Percentiles rank a stretch among this genome's conserved stretches.
These are phyloP conservation scores for Thaumatotibia leucotreta DNA, from an alignment of 1,140 invertebrate genomes.

Conservation along the genomic window DNA sequence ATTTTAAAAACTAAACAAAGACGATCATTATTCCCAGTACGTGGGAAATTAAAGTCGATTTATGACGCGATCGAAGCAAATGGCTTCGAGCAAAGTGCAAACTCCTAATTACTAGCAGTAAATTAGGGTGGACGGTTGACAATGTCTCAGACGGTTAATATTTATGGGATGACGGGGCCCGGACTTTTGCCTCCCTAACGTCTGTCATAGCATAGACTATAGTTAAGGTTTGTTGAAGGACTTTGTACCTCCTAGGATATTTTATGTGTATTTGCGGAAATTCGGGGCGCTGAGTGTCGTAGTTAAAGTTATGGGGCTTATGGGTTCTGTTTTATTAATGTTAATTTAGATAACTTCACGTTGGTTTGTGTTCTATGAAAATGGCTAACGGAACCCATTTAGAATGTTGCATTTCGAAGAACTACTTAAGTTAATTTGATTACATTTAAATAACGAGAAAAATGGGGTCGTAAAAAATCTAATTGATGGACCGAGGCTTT, in stretches of 20 bases:
- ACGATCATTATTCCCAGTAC: slow-evolving; percentile 6
- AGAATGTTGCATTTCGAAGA: too few species aligned
- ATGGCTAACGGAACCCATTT: too few species aligned
- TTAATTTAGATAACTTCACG: background rate
- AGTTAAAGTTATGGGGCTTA: background rate
- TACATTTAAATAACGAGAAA: background rate
- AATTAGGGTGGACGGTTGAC: slow-evolving; percentile 74
- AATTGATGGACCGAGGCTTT: background rate
- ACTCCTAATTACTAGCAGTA: slow-evolving; percentile 74
- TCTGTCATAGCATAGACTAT: slow-evolving; percentile 45
- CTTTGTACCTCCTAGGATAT: slow-evolving; percentile 7
- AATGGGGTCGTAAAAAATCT: background rate
- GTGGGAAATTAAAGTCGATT: slow-evolving; percentile 27
- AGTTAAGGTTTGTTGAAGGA: slow-evolving; percentile 20
- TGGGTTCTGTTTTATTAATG: background rate
- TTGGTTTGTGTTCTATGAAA: too few species aligned
- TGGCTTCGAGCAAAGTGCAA: slow-evolving; percentile 74
- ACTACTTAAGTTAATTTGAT: background rate
- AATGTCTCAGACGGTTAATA: slow-evolving; percentile 69
- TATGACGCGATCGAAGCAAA: slow-evolving; percentile 65
- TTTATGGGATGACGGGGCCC: slow-evolving; percentile 57
- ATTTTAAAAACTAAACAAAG: slow-evolving; percentile 13
- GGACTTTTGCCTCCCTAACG: slow-evolving; percentile 44
- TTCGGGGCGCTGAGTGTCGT: background rate
- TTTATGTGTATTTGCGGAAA: slow-evolving; percentile 3